Evolutionary conservation across 2,113 vertebrate genomes (phyloP).

Genomic region (Tursiops truncatus): DNA sequence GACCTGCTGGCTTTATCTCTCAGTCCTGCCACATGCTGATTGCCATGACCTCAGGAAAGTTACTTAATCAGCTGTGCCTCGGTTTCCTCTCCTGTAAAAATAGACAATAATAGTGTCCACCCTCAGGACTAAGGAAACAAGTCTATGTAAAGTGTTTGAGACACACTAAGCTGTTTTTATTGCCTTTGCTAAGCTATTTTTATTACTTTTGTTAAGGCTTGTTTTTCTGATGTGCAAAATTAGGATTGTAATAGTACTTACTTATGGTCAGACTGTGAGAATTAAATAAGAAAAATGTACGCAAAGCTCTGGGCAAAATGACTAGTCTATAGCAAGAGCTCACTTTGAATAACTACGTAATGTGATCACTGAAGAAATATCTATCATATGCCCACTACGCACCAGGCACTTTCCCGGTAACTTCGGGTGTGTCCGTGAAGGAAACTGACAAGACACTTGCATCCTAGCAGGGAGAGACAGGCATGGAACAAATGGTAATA

Average conservation of each 20-base stretch:
- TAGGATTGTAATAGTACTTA: not conserved
- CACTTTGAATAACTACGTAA: not conserved
- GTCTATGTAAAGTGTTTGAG: not conserved
- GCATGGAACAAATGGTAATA: not conserved
- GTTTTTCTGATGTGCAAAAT: not conserved
- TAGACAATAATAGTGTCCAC: not conserved
- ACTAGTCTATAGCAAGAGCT: not conserved
- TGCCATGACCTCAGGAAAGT: not conserved
- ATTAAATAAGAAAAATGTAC: not conserved
- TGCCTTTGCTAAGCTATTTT: not conserved
- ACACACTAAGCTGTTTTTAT: not conserved
- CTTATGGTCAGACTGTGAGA: not conserved
- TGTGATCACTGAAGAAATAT: not conserved
- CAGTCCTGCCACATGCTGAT: not conserved
- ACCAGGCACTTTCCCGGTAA: not conserved
- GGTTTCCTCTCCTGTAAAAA: not conserved
- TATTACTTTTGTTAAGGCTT: not conserved
- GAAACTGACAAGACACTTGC: not conserved
- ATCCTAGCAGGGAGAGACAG: not conserved
- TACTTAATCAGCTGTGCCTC: not conserved
- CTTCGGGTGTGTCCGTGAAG: fast-evolving
- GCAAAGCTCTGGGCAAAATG: not conserved
- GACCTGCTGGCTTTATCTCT: not conserved
- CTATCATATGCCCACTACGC: not conserved
- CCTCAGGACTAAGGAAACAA: not conserved